Evolutionary conservation across 2,888 invertebrate species (phyloP).

Genomic region (Cylloceria caligata): DNA sequence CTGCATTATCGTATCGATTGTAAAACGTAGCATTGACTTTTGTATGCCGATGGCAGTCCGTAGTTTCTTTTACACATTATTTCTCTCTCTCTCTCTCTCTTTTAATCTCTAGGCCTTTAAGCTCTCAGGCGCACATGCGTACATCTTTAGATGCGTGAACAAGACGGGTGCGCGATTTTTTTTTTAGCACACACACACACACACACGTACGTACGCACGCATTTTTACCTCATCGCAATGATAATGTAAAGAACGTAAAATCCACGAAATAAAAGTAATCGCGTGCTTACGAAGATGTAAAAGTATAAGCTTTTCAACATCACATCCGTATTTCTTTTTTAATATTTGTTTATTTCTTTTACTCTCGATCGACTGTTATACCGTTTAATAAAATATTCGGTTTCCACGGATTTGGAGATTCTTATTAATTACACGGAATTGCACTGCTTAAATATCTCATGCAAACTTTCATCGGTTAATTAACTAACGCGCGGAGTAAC

Average conservation of each 20-base stretch:
- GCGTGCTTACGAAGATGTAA: slow-evolving; percentile 35
- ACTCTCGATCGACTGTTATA: slow-evolving; percentile 29
- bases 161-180: slow-evolving; percentile 47
- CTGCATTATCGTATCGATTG: slow-evolving; percentile 19
- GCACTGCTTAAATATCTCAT: slow-evolving; percentile 61
- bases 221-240: slow-evolving; percentile 48
- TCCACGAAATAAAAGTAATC: slow-evolving; percentile 23
- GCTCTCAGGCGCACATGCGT: slow-evolving; percentile 77
- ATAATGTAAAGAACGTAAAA: slow-evolving; percentile 27
- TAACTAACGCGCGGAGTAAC: slow-evolving; percentile 59
- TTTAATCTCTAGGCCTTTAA: slow-evolving; percentile 77
- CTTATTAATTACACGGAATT: slow-evolving; percentile 60
- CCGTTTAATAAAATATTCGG: slow-evolving; percentile 70
- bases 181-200: slow-evolving; percentile 51
- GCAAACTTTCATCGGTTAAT: slow-evolving; percentile 63
- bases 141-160: slow-evolving; percentile 64
- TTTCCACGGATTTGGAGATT: slow-evolving; percentile 52
- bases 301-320: slow-evolving; percentile 48
- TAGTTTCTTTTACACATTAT: slow-evolving; percentile 24
- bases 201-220: not conserved
- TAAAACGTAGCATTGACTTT: slow-evolving; percentile 29
- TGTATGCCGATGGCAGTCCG: slow-evolving; percentile 29
- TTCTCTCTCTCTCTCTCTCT: slow-evolving; percentile 33
- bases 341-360: slow-evolving; percentile 29
- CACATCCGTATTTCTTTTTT: slow-evolving; percentile 19